Evolutionary conservation across 2,113 vertebrate species (phyloP).

Genomic region (Oceanites oceanicus): DNA sequence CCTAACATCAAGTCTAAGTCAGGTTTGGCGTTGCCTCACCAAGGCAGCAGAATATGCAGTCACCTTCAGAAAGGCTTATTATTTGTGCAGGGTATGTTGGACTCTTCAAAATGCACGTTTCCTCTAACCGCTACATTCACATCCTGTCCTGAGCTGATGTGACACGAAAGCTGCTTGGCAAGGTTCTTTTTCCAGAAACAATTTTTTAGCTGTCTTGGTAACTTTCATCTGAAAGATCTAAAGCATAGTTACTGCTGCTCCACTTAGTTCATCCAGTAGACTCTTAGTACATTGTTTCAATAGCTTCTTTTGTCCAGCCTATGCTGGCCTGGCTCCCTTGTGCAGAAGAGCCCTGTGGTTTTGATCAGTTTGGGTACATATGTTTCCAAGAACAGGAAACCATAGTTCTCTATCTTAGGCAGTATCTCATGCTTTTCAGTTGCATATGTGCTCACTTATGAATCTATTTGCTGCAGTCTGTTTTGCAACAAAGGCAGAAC

Average conservation of each 20-base stretch:
- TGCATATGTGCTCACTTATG: not conserved
- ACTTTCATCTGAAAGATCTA: not conserved
- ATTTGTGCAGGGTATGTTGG: not conserved
- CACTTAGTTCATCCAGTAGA: not conserved
- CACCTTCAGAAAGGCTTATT: not conserved
- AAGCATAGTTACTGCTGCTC: not conserved
- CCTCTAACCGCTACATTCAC: not conserved
- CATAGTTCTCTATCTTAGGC: not conserved
- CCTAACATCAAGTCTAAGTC: not conserved
- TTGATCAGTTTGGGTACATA: not conserved
- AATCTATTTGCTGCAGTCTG: constrained; percentile 69
- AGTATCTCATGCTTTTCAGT: not conserved
- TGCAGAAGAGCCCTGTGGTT: not conserved
- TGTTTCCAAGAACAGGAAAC: not conserved
- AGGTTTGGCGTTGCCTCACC: not conserved
- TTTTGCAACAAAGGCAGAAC: constrained; percentile 77
- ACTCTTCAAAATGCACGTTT: not conserved
- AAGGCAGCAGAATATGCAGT: not conserved
- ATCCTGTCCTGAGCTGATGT: not conserved
- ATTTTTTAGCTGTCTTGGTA: not conserved
- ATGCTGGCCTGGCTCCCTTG: not conserved
- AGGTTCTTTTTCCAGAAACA: not conserved
- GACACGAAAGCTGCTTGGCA: not conserved
- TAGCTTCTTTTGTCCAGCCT: not conserved
- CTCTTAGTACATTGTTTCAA: not conserved